These are phyloP conservation scores for Athrips mouffetella DNA, from an alignment of 2,888 invertebrate species.

Conservation along the genomic window DNA sequence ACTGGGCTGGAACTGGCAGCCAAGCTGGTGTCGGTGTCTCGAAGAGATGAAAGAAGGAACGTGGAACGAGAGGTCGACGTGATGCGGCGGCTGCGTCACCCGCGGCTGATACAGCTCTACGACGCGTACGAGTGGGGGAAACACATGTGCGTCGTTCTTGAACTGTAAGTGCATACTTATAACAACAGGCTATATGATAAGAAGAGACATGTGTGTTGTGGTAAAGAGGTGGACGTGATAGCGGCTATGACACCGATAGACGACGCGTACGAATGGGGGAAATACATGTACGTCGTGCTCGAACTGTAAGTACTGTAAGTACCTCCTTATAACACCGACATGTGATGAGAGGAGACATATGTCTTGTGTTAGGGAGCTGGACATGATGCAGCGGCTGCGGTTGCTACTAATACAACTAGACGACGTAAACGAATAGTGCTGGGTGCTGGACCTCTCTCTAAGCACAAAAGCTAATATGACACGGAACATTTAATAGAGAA, in stretches of 20 bases:
- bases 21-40: slow-evolving; percentile 92
- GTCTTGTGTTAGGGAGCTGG: no score
- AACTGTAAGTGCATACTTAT: slow-evolving; percentile 89
- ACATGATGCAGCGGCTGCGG: no score
- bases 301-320: slow-evolving; percentile 8
- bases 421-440: no score
- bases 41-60: slow-evolving; percentile 92
- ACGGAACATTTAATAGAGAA: no score
- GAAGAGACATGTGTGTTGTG: no score
- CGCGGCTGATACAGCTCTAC: slow-evolving; percentile 96
- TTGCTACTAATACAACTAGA: no score
- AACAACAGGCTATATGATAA: no score
- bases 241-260: slow-evolving; percentile 94
- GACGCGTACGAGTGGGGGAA: slow-evolving; percentile 97
- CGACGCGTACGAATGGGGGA: no score
- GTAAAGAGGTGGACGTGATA: slow-evolving; percentile 99
- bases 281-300: background rate
- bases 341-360: no score
- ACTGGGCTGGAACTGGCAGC: slow-evolving; percentile 91
- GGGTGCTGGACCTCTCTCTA: no score
- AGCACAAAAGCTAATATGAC: no score
- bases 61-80: slow-evolving; percentile 98
- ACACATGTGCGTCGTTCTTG: slow-evolving; percentile 97
- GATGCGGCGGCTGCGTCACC: slow-evolving; percentile 96
- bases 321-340: no score